A percentile compares a stretch with the other conserved stretches of the same genome.
Evolutionary conservation across 2,797 vertebrate genomes (phyloP).

Genomic region (Pachyuromys duprasi): DNA sequence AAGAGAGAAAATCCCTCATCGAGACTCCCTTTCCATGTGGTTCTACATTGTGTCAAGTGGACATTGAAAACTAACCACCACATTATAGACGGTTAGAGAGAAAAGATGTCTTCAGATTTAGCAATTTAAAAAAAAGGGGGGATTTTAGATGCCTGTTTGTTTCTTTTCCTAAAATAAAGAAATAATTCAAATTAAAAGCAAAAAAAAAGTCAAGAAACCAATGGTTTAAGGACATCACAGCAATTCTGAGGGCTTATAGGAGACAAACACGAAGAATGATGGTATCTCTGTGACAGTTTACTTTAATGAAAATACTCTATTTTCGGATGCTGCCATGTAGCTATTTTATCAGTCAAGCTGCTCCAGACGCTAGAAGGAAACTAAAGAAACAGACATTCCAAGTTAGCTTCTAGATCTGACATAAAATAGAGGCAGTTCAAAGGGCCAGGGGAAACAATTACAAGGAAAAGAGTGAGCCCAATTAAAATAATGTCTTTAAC

Average conservation of each 20-base stretch:
- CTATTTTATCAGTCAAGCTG: background rate
- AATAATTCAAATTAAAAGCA: background rate
- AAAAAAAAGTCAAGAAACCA: background rate
- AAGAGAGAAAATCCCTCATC: no score
- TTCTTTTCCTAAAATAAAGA: background rate
- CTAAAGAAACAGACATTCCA: background rate
- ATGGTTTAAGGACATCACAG: background rate
- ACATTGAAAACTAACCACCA: background rate
- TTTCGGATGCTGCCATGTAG: background rate
- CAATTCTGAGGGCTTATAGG: background rate
- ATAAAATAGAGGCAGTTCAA: background rate
- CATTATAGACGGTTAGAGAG: background rate
- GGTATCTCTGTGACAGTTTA: background rate
- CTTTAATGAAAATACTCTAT: background rate
- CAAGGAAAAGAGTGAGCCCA: background rate
- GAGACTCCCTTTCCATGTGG: background rate
- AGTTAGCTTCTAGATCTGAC: background rate
- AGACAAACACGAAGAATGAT: background rate
- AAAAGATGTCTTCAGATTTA: background rate
- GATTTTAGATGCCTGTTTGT: no score
- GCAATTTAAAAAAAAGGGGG: background rate
- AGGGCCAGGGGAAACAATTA: background rate
- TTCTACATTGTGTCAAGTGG: background rate
- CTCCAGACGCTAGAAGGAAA: background rate
- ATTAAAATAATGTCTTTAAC: background rate